These are phyloP conservation scores for Dioctria linearis DNA, from an alignment of 2,888 invertebrate species.

Conservation along the genomic window DNA sequence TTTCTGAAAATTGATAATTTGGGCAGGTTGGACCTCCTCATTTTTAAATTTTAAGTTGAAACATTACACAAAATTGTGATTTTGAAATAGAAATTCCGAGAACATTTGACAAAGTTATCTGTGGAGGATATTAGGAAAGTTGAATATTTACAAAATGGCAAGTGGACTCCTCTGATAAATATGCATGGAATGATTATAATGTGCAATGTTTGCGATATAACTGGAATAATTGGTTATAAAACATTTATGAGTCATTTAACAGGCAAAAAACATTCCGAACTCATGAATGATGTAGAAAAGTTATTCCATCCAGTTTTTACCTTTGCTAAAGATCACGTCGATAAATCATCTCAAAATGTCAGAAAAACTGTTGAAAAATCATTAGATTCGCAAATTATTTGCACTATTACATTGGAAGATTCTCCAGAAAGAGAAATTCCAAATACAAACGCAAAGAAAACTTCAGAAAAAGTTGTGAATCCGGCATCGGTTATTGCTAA, in stretches of 20 bases:
- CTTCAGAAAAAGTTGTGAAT: slow-evolving; percentile 33
- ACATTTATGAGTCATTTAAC: slow-evolving; percentile 63
- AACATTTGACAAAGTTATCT: not conserved
- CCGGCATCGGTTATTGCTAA: slow-evolving; percentile 54
- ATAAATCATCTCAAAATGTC: not conserved
- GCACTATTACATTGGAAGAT: slow-evolving; percentile 46
- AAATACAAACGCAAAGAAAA: not conserved
- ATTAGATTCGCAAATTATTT: not conserved
- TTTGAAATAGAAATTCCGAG: not conserved
- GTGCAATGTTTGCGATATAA: slow-evolving; percentile 24
- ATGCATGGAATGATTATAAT: not conserved
- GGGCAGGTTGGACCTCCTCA: too few species aligned
- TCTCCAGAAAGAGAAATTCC: slow-evolving; percentile 52
- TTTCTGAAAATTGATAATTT: too few species aligned
- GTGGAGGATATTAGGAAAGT: slow-evolving; percentile 14
- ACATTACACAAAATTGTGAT: not conserved
- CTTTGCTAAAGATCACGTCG: not conserved
- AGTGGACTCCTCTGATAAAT: slow-evolving; percentile 9
- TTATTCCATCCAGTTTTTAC: slow-evolving; percentile 57
- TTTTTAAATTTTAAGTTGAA: too few species aligned
- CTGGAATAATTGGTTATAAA: slow-evolving; percentile 8
- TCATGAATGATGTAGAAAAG: slow-evolving; percentile 61
- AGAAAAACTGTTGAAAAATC: not conserved
- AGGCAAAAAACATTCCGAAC: slow-evolving; percentile 65
- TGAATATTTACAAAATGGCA: slow-evolving; percentile 11